Evolutionary conservation across 2,113 vertebrate species (phyloP).

Genomic region (Leucopternis melanops): DNA sequence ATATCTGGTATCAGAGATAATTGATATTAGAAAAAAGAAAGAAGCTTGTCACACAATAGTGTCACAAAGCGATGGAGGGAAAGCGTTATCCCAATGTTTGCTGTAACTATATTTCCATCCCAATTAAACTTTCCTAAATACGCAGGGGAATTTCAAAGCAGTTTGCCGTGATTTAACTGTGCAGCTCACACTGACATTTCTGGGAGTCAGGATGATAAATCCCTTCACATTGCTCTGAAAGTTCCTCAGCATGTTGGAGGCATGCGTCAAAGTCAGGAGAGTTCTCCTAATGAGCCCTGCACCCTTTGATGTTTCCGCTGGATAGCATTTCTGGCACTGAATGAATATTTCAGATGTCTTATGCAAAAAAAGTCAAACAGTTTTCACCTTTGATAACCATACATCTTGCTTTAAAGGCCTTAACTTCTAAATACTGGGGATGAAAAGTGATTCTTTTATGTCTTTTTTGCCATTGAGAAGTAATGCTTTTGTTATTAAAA

Average conservation of each 20-base stretch:
- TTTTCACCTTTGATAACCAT: conserved; percentile 27
- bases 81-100: not conserved
- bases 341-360: conserved; percentile 24
- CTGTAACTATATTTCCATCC: not conserved
- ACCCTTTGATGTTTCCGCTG: conserved; percentile 20
- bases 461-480: not conserved
- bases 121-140: not conserved
- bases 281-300: conserved; percentile 33
- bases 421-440: conserved; percentile 21
- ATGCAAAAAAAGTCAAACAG: conserved; percentile 16
- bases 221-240: not conserved
- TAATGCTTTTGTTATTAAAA: conserved; percentile 23
- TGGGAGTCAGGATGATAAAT: not conserved
- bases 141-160: not conserved
- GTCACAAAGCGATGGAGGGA: not conserved
- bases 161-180: not conserved
- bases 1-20: not conserved
- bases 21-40: not conserved
- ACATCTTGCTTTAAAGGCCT: conserved; percentile 27
- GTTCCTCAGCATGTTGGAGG: not conserved
- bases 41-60: not conserved
- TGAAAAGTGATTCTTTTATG: conserved; percentile 23
- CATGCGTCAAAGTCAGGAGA: not conserved
- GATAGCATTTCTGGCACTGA: not conserved
- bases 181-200: not conserved